phyloP scores from a whole-genome alignment of 2,113 vertebrate species.

The Desmodus rotundus region DNA sequence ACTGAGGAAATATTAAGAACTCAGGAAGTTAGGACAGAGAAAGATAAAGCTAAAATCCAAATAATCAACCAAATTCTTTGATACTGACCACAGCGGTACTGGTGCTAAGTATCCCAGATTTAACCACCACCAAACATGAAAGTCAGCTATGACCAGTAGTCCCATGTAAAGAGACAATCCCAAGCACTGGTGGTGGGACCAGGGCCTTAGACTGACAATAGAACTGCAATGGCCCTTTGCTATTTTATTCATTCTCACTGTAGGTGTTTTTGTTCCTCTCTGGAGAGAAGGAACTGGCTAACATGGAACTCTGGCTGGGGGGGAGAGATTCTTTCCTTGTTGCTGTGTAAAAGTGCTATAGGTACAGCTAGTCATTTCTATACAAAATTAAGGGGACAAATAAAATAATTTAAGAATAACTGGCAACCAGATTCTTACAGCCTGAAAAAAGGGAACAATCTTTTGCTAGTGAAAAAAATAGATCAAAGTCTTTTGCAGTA shows the following conservation, averaged over 20 bases:
- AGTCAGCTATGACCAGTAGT: not conserved
- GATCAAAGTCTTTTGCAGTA: not conserved
- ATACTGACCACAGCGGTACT: not conserved
- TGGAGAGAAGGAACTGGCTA: not conserved
- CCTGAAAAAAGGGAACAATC: not conserved
- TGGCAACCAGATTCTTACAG: not conserved
- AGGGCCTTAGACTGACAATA: not conserved
- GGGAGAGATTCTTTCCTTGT: not conserved
- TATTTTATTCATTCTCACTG: not conserved
- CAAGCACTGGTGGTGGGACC: not conserved
- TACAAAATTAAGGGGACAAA: not conserved
- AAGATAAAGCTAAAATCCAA: not conserved
- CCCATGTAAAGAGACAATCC: not conserved
- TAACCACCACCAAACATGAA: not conserved
- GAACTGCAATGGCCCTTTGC: not conserved
- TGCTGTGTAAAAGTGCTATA: not conserved
- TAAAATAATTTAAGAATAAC: constrained; percentile 19
- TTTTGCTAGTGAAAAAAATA: not conserved
- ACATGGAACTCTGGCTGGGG: not conserved
- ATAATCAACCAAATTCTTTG: not conserved
- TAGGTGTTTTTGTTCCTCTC: not conserved
- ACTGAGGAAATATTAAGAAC: not conserved
- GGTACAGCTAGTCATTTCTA: not conserved
- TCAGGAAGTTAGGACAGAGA: not conserved
- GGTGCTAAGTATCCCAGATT: not conserved